Evolutionary conservation across 2,888 invertebrate genomes (phyloP), one percentile per base, ranked within the genome.

Genomic region (Leucophenga montana): DNA sequence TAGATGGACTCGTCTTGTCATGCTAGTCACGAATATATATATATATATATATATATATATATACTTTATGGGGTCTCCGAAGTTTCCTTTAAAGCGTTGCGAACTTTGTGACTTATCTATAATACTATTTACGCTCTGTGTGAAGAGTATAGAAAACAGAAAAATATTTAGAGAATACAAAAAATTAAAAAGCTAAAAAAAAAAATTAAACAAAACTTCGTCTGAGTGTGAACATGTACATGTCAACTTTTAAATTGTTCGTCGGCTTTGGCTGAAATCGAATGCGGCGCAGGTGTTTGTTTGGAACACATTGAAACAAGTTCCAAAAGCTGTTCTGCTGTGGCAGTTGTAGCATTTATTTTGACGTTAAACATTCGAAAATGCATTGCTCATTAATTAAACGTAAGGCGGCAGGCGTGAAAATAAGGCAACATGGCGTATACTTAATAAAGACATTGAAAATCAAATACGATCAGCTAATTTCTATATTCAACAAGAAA

Each of bases 371-470:
- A 39, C 61, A 20, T 27, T 33, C 59, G 16, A 39, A 16, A 44
- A 61, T 16, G 33, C 61, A 61, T 39, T 48, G 62, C 62, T 64
- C 62, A 64, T 64, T 64, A 64, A 64, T 64, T 64, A 48, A 64
- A 64, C 22, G 18, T 11, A 31, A 20, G 44, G 62, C 20, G 46
- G 62, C 62, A 74, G 73, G 79, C 78, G 81, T 77, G 72, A 78
- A 78, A 80, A 70, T 64, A 70, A 70, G 76, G 79, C 73, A 77
- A 77, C 75, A 68, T 73, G 75, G 75, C 77, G 78, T 78, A 79
- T 78, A 78, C 80, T 80, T 81, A 79, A 80, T 81, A 76, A 78
- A 80, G 82, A 77, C 80, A 80, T 80, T 64, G 46, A 64, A 64
- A 64, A 61, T 67, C 54, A 62, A 66, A 61, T 74, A 31, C 27